Evolutionary conservation across 1,140 invertebrate genomes (phyloP).

Genomic region (Hypothenemus hampei): DNA sequence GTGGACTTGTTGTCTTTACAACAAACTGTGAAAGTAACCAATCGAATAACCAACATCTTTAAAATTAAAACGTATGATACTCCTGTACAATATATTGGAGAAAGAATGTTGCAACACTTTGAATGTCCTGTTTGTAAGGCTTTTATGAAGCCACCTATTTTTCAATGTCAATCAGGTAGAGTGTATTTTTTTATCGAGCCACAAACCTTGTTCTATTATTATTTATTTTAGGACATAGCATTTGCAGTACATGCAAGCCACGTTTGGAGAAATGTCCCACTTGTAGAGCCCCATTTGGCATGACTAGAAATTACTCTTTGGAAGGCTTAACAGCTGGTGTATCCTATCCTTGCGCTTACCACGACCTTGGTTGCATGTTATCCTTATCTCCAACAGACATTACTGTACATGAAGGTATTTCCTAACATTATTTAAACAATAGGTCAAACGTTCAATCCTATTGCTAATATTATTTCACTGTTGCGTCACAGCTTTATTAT

Average conservation of each 20-base stretch:
- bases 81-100: conserved; percentile 24
- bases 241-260: conserved; percentile 66
- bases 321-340: conserved; percentile 53
- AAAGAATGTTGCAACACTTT: conserved; percentile 32
- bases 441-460: too few relatives aligned
- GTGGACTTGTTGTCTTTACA: conserved; percentile 31
- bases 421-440: neutral
- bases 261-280: conserved; percentile 66
- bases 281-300: conserved; percentile 67
- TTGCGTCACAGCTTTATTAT: too few relatives aligned
- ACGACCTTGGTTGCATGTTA: conserved; percentile 32
- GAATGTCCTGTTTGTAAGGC: conserved; percentile 75
- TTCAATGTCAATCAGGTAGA: conserved; percentile 72
- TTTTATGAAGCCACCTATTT: conserved; percentile 68
- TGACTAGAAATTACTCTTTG: conserved; percentile 70
- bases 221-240: conserved; percentile 64
- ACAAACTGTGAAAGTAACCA: conserved; percentile 26
- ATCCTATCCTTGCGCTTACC: conserved; percentile 33
- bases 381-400: conserved; percentile 27
- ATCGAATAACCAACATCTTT: conserved; percentile 30
- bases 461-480: too few relatives aligned
- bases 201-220: neutral
- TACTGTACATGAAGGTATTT: conserved; percentile 31
- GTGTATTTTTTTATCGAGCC: too few relatives aligned
- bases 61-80: conserved; percentile 27